Evolutionary conservation across 2,888 invertebrate genomes (phyloP).

Genomic region (Drosophila subquinaria): DNA sequence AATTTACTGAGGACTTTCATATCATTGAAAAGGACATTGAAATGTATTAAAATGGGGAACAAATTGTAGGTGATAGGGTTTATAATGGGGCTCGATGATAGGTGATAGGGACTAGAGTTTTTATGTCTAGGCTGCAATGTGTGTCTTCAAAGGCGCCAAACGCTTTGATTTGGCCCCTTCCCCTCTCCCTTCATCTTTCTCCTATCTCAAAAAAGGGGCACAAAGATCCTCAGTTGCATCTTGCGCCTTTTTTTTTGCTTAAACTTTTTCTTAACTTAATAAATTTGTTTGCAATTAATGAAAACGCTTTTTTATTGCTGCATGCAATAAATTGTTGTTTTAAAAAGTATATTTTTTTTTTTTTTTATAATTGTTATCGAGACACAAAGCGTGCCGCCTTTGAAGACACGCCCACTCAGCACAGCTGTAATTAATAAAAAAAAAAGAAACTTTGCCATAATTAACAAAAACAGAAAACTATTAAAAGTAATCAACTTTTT

Average conservation of each 20-base stretch:
- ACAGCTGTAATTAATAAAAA: slow-evolving; percentile 55
- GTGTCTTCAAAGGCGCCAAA: slow-evolving; percentile 19
- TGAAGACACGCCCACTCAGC: slow-evolving; percentile 57
- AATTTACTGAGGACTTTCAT: slow-evolving; percentile 62
- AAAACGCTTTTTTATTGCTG: slow-evolving; percentile 26
- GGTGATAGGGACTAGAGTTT: background rate
- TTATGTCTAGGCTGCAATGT: background rate
- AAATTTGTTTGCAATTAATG: background rate
- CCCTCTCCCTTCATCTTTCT: background rate
- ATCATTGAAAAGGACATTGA: slow-evolving; percentile 77
- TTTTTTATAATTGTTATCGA: background rate
- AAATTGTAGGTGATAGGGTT: slow-evolving; percentile 2
- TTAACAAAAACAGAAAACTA: slow-evolving; percentile 10
- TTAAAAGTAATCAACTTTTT: slow-evolving; percentile 14
- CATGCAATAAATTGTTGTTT: slow-evolving; percentile 25
- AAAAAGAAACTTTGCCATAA: slow-evolving; percentile 47
- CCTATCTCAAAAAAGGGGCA: slow-evolving; percentile 3
- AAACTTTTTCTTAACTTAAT: background rate
- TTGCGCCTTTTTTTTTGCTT: slow-evolving; percentile 12
- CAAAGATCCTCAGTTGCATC: slow-evolving; percentile 5
- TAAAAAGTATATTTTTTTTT: background rate
- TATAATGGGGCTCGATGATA: slow-evolving; percentile 1
- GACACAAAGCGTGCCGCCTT: slow-evolving; percentile 60
- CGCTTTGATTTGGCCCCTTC: slow-evolving; percentile 4
- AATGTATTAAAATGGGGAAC: slow-evolving; percentile 53